phyloP scores from a whole-genome alignment of 2,888 invertebrate genomes.

The Athripsodes cinereus region DNA sequence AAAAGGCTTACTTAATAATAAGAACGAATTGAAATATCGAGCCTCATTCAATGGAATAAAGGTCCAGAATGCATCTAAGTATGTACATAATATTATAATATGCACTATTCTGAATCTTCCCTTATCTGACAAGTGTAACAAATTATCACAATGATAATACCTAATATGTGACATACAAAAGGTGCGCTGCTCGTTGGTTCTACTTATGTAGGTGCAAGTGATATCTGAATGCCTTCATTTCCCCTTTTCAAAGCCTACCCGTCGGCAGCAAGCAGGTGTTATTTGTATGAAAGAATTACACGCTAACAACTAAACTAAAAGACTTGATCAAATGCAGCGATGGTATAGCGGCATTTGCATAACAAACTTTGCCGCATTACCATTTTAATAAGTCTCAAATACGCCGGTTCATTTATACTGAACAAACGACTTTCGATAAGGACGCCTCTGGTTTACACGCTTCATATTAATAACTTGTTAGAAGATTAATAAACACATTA shows the following conservation, averaged over 20 bases:
- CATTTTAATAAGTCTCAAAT: slow-evolving; percentile 19
- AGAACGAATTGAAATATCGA: too few species aligned
- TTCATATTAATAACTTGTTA: too few species aligned
- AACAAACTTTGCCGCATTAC: slow-evolving; percentile 23
- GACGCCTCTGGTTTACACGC: background rate
- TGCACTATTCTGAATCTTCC: background rate
- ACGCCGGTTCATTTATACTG: slow-evolving; percentile 18
- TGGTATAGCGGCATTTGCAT: slow-evolving; percentile 24
- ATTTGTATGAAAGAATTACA: slow-evolving; percentile 3
- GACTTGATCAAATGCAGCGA: slow-evolving; percentile 13
- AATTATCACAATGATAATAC: slow-evolving; percentile 17
- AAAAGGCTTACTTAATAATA: too few species aligned
- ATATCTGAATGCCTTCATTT: background rate
- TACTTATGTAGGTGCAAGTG: background rate
- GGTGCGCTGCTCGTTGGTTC: too few species aligned
- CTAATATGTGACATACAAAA: slow-evolving; percentile 9
- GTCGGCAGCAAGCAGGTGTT: slow-evolving; percentile 16
- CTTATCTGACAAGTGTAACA: slow-evolving; percentile 18
- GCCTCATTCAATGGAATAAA: too few species aligned
- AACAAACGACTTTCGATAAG: background rate
- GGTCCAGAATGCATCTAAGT: too few species aligned
- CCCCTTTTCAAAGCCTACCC: background rate
- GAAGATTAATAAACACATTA: too few species aligned
- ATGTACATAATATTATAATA: too few species aligned
- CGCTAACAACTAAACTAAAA: background rate